Evolutionary conservation across 2,888 invertebrate genomes (phyloP).

Genomic region (Dolichomitus sp.): DNA sequence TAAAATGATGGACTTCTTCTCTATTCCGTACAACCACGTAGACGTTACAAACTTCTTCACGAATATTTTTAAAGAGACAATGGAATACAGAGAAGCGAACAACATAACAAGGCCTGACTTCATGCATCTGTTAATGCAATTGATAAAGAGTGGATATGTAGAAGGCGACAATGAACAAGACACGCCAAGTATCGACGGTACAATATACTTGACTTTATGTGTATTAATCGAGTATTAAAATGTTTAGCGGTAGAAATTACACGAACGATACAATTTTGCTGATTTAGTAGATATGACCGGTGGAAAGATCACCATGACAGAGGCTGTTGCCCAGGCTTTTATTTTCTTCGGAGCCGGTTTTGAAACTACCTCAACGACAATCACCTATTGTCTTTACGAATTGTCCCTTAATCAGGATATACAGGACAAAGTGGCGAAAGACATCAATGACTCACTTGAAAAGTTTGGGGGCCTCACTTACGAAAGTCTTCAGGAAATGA

Average conservation of each 20-base stretch:
- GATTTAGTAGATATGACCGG: no score
- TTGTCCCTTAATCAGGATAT: constrained; percentile 84
- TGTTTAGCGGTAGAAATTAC: no score
- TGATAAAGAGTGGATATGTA: constrained; percentile 76
- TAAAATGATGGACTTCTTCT: constrained; percentile 72
- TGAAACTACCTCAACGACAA: constrained; percentile 87
- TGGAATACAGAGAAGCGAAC: constrained; percentile 73
- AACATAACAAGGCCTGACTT: constrained; percentile 82
- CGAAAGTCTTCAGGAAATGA: constrained; percentile 85
- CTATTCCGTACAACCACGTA: constrained; percentile 69
- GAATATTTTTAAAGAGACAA: constrained; percentile 71
- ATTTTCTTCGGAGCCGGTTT: constrained; percentile 87
- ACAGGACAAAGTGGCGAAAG: constrained; percentile 84
- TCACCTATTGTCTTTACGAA: constrained; percentile 86
- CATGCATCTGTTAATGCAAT: constrained; percentile 81
- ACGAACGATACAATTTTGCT: not conserved
- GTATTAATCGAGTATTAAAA: not conserved
- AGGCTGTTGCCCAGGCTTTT: constrained; percentile 86
- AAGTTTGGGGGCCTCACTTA: constrained; percentile 82
- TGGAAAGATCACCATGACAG: constrained; percentile 81
- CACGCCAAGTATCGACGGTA: constrained; percentile 23
- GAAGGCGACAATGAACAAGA: constrained; percentile 67
- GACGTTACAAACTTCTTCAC: constrained; percentile 80
- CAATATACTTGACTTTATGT: not conserved
- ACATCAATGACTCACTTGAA: constrained; percentile 82